Conservation (phyloP, 2,888 invertebrate genomes). For the Orchesella flavescens region DNA sequence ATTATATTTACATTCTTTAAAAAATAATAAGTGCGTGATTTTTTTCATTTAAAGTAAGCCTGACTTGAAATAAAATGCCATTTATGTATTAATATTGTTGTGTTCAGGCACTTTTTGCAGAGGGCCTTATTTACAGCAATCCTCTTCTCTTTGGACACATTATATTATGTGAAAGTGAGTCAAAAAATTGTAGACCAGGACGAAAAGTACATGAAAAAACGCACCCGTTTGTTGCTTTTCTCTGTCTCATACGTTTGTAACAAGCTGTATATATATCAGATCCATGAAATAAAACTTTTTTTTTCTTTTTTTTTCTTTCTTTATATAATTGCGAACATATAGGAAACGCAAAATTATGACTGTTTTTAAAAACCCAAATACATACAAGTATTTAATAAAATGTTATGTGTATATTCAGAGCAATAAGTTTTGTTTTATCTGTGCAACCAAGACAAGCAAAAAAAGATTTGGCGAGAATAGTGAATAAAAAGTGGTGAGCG, state of each 20-base stretch:
- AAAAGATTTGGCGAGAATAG: slow-evolving; percentile 54
- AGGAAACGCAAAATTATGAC: slow-evolving; percentile 11
- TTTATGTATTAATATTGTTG: slow-evolving; percentile 17
- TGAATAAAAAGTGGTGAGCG: slow-evolving; percentile 39
- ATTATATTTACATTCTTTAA: slow-evolving; percentile 14
- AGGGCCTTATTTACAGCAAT: slow-evolving; percentile 7
- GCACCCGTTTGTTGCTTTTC: slow-evolving; percentile 29
- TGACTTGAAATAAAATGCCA: slow-evolving; percentile 54
- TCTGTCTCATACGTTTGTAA: slow-evolving; percentile 7
- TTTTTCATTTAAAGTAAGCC: slow-evolving; percentile 43
- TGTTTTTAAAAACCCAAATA: slow-evolving; percentile 2
- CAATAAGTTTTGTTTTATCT: slow-evolving; percentile 12
- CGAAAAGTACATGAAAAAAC: slow-evolving; percentile 49
- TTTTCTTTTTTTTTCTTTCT: slow-evolving; percentile 39
- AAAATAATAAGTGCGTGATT: slow-evolving; percentile 48
- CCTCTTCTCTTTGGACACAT: slow-evolving; percentile 59
- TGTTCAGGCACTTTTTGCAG: not conserved
- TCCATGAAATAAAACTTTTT: slow-evolving; percentile 20
- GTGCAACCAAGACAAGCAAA: slow-evolving; percentile 57
- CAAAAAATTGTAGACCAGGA: slow-evolving; percentile 13
- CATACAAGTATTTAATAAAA: not conserved
- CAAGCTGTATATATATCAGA: slow-evolving; percentile 28
- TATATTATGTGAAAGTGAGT: slow-evolving; percentile 45
- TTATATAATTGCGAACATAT: slow-evolving; percentile 16
- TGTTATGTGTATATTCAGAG: not conserved